These are phyloP conservation scores for Bovichtus diacanthus DNA, from an alignment of 2,797 vertebrate species.

Conservation along the genomic window DNA sequence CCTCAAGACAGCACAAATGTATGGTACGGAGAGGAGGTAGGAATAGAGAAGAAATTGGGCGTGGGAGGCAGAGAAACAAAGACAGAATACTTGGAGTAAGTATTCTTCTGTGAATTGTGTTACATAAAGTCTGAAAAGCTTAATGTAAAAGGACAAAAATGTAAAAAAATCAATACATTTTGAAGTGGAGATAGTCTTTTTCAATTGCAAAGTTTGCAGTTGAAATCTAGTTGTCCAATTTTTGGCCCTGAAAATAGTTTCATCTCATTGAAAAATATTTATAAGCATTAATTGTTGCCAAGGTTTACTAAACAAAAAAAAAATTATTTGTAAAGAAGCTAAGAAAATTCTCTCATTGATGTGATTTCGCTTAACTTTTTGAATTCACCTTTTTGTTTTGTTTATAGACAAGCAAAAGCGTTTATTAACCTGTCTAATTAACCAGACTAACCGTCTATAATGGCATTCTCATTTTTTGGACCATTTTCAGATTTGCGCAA, in stretches of 20 bases:
- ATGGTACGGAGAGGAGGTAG: conserved; percentile 8
- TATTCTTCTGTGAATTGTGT: neutral
- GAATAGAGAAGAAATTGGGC: neutral
- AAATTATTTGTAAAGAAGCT: neutral
- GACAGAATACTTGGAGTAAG: conserved; percentile 23
- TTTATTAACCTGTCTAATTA: neutral
- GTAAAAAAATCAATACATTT: neutral
- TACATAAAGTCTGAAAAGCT: neutral
- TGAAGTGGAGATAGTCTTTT: neutral
- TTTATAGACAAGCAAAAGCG: neutral
- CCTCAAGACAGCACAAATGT: conserved; percentile 43
- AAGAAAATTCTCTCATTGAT: neutral
- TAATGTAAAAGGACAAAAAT: neutral
- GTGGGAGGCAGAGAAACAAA: conserved; percentile 14
- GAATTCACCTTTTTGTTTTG: neutral
- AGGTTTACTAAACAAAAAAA: neutral
- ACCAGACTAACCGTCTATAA: no score
- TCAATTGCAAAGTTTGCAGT: neutral
- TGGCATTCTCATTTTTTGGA: neutral
- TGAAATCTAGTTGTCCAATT: conserved; percentile 9
- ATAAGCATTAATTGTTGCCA: neutral
- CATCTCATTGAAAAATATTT: neutral
- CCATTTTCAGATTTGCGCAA: neutral
- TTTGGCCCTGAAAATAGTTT: conserved; percentile 14
- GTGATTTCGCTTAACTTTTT: neutral